Evolutionary conservation across 2,888 invertebrate genomes (phyloP).

Genomic region (Ophioninae sp.): DNA sequence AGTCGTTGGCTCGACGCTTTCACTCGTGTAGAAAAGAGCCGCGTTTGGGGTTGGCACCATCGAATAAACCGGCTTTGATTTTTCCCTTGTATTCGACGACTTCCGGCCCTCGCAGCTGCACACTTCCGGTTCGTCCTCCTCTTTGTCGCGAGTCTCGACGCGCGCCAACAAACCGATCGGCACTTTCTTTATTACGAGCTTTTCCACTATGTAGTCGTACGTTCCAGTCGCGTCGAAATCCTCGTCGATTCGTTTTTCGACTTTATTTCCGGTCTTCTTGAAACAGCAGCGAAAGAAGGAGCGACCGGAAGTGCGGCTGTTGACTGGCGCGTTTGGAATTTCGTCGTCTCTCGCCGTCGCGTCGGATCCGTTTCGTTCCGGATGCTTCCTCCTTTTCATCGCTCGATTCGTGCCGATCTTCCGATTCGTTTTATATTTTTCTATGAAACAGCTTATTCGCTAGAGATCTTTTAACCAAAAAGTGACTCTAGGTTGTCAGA

Average conservation of each 20-base stretch:
- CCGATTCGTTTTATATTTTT: neutral
- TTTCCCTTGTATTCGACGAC: neutral
- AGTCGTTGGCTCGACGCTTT: constrained; percentile 16
- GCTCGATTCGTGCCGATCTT: too few species aligned
- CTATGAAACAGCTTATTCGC: neutral
- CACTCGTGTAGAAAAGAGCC: constrained; percentile 49
- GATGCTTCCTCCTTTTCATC: neutral
- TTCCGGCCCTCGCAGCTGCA: constrained; percentile 18
- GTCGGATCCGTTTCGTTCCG: neutral
- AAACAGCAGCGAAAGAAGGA: constrained; percentile 54
- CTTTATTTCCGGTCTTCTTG: constrained; percentile 10
- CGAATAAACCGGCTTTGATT: constrained; percentile 27
- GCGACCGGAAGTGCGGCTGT: constrained; percentile 2
- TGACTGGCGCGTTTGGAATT: neutral
- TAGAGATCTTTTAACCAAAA: neutral
- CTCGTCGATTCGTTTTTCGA: neutral
- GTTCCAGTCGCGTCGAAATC: constrained; percentile 52
- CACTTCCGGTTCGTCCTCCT: neutral
- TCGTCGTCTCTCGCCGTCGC: neutral
- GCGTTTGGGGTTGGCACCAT: constrained; percentile 37
- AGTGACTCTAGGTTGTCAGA: neutral
- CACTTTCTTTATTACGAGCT: constrained; percentile 69
- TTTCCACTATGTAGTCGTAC: constrained; percentile 71
- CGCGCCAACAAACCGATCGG: constrained; percentile 65
- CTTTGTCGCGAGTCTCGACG: constrained; percentile 43